These are phyloP conservation scores for Aix galericulata DNA, from an alignment of 2,113 vertebrate species.

Conservation along the genomic window DNA sequence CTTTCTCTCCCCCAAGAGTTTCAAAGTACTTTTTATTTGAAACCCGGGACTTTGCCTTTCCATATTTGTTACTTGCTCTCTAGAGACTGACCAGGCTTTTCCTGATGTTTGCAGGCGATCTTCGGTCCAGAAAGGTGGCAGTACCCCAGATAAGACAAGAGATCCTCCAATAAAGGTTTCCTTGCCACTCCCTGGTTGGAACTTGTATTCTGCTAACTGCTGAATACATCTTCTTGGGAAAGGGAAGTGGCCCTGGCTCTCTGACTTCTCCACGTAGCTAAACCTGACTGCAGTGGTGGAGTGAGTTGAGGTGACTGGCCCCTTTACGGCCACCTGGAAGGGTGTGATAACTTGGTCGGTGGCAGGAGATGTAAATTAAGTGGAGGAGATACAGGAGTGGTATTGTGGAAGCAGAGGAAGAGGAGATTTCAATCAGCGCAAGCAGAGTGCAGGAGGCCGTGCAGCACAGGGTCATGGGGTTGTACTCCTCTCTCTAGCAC, in stretches of 20 bases:
- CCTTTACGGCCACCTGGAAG: not conserved
- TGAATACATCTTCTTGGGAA: not conserved
- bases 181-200: accelerated
- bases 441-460: not conserved
- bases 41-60: accelerated
- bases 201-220: not conserved
- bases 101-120: not conserved
- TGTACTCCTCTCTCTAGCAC: accelerated
- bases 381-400: not conserved
- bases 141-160: not conserved
- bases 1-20: too few relatives aligned
- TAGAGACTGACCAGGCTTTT: not conserved
- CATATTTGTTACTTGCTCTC: not conserved
- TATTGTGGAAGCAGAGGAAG: accelerated
- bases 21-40: not conserved
- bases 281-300: accelerated
- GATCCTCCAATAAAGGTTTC: not conserved
- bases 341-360: accelerated
- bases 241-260: not conserved
- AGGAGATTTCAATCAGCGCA: accelerated
- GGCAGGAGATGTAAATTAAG: accelerated
- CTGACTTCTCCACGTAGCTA: not conserved
- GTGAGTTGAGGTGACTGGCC: not conserved
- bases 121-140: accelerated
- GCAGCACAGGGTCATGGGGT: accelerated